Base-by-base conservation (phyloP, 2,797 vertebrate genomes). In the Stomatorhinus walkeri region DNA sequence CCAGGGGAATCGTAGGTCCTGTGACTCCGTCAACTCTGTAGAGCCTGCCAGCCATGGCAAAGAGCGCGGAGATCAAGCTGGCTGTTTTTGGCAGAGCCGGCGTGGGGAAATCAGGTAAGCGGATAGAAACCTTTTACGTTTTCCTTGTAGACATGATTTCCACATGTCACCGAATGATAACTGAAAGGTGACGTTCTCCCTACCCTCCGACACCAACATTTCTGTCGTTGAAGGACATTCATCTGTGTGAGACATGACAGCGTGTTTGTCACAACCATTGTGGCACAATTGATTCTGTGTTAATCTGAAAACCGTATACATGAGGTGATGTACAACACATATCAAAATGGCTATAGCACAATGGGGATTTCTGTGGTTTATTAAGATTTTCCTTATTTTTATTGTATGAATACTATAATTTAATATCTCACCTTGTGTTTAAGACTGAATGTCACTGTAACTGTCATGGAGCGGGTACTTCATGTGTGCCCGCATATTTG, bases 101-200 rank as follows among this genome's bases (percentile, higher is more conserved):
- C 0, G 98, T 99, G 89, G 98, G 98, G 87, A 99, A 99, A 91
- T 99, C 98, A 96, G 98, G 98, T 99, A 94, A 46, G 16, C 6
- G 36, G 40, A 49, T 10, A 3, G 79, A 36, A 14, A 76, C 14
- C 6, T 19, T 40, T 14, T 14, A 0, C 14, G 0, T 76, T 76
- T 40, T 76, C 61, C 6, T 19, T 10, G 5, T 24, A 16, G 36
- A 19, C 32, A 12, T 76, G 72, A 16, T 76, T 40, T 76, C 14
- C 28, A 19, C 72, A 16, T 76, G 36, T 76, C 14, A 40, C 32
- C 68, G 12, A 76, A 28, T 40, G 32, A 36, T 40, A 40, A 76
- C 32, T 32, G 68, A 32, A 76, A 4, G 12, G 3, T 14, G 68
- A 64, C 28, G 61, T 68, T 32, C 24, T 68, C 61, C 36, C 32